Conservation (phyloP, 1,140 invertebrate species). For the Drosophila funebris region DNA sequence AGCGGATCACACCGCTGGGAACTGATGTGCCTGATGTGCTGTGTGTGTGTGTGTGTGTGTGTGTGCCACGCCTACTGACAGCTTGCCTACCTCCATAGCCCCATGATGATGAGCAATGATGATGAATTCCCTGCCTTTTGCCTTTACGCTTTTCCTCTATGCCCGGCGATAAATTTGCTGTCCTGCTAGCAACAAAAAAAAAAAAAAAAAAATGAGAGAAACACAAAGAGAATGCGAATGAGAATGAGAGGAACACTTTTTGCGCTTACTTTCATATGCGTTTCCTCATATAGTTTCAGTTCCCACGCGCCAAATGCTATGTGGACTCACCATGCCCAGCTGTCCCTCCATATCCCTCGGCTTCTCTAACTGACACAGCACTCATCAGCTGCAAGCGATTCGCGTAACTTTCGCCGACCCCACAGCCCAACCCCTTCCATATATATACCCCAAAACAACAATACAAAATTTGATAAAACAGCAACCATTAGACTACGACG, state of each 20-base stretch:
- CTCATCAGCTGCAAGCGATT: conserved; percentile 74
- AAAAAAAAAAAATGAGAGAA: background rate
- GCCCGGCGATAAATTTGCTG: conserved; percentile 62
- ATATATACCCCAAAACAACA: background rate
- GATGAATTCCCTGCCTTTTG: conserved; percentile 74
- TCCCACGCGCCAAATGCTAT: conserved; percentile 40
- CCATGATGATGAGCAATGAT: conserved; percentile 62
- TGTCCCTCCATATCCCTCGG: background rate
- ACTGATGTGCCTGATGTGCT: conserved; percentile 7
- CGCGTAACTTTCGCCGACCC: conserved; percentile 57
- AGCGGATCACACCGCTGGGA: conserved; percentile 64
- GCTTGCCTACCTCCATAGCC: conserved; percentile 36
- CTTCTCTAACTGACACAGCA: conserved; percentile 40
- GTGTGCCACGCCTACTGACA: conserved; percentile 43
- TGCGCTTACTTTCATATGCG: conserved; percentile 72
- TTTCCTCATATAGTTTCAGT: conserved; percentile 55
- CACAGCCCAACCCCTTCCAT: conserved; percentile 9
- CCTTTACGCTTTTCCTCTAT: conserved; percentile 55
- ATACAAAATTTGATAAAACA: background rate
- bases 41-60: background rate
- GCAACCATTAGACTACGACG: background rate
- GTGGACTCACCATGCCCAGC: background rate
- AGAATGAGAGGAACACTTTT: conserved; percentile 47
- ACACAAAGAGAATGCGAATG: background rate
- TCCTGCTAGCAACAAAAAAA: conserved; percentile 1